These are phyloP conservation scores for Calephelis virginiensis DNA, from an alignment of 1,140 invertebrate genomes.

Conservation along the genomic window DNA sequence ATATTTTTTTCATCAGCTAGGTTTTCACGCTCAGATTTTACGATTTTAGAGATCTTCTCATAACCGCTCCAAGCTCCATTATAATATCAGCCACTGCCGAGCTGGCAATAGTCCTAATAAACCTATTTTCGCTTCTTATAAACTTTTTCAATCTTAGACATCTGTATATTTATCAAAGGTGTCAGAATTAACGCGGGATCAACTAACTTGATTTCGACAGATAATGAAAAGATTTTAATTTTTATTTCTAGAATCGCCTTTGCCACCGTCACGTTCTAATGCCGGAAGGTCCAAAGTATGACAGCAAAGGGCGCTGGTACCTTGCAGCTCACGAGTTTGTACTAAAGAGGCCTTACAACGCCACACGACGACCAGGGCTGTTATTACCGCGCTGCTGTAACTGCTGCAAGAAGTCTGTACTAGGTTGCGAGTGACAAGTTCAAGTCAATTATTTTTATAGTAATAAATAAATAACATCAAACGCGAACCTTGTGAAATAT, in stretches of 20 bases:
- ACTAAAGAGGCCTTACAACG: conserved; percentile 27
- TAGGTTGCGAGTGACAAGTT: conserved; percentile 47
- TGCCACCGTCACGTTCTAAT: conserved; percentile 52
- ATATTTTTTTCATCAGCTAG: too few species aligned
- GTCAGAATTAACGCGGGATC: not conserved
- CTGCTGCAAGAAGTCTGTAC: conserved; percentile 61
- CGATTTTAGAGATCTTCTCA: too few species aligned
- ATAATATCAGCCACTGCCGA: too few species aligned
- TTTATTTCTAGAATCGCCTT: conserved; percentile 39
- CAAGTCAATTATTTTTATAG: too few species aligned
- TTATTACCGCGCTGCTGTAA: conserved; percentile 59
- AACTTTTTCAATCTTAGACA: too few species aligned
- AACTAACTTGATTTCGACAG: not conserved
- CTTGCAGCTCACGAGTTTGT: conserved; percentile 27
- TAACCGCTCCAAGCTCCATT: too few species aligned
- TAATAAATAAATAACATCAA: not conserved
- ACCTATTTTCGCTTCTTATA: too few species aligned
- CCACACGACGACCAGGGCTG: conserved; percentile 33
- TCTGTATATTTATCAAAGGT: too few species aligned
- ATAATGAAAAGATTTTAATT: too few species aligned
- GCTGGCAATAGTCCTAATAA: too few species aligned
- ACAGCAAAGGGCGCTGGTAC: conserved; percentile 42
- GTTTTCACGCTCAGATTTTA: too few species aligned
- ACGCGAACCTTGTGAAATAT: too few species aligned
- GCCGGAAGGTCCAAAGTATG: conserved; percentile 62